A percentile compares a stretch with the other conserved stretches of the same genome.
These are phyloP conservation scores for Echiichthys vipera DNA, from an alignment of 2,797 vertebrate genomes.

Conservation along the genomic window DNA sequence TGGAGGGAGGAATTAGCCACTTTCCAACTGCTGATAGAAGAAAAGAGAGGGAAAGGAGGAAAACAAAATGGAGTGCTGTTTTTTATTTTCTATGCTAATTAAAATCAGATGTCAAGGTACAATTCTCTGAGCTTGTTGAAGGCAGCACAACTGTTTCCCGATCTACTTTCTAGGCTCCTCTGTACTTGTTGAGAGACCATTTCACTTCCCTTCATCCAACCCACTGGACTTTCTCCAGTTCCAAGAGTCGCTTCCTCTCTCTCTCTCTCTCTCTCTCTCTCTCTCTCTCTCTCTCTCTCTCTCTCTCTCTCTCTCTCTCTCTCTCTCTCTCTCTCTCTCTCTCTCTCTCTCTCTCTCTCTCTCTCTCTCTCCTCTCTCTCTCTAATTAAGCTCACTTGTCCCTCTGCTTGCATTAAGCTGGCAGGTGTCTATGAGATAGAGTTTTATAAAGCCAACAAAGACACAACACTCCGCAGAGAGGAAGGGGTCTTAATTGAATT, in stretches of 20 bases:
- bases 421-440: constrained; percentile 75
- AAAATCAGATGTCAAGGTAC: constrained; percentile 72
- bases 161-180: constrained; percentile 48
- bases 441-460: constrained; percentile 65
- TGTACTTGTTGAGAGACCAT: constrained; percentile 62
- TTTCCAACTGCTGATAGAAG: constrained; percentile 20
- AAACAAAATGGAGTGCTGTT: constrained; percentile 39
- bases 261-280: constrained; percentile 7
- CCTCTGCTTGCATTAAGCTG: constrained; percentile 59
- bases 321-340: constrained; percentile 11
- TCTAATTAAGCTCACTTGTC: constrained; percentile 53
- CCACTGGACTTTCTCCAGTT: constrained; percentile 61
- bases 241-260: constrained; percentile 15
- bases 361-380: constrained; percentile 7
- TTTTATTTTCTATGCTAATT: constrained; percentile 60
- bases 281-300: not conserved
- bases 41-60: constrained; percentile 5
- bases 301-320: constrained; percentile 26
- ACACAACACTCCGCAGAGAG: constrained; percentile 66
- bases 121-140: constrained; percentile 65
- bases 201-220: constrained; percentile 53
- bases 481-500: constrained; percentile 70
- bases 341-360: not conserved
- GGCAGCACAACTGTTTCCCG: constrained; percentile 59
- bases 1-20: constrained; percentile 19